A percentile compares a stretch with the other conserved stretches of the same genome.
Conservation (phyloP, 2,113 vertebrate genomes). For the pig (Sus scrofa) region DNA sequence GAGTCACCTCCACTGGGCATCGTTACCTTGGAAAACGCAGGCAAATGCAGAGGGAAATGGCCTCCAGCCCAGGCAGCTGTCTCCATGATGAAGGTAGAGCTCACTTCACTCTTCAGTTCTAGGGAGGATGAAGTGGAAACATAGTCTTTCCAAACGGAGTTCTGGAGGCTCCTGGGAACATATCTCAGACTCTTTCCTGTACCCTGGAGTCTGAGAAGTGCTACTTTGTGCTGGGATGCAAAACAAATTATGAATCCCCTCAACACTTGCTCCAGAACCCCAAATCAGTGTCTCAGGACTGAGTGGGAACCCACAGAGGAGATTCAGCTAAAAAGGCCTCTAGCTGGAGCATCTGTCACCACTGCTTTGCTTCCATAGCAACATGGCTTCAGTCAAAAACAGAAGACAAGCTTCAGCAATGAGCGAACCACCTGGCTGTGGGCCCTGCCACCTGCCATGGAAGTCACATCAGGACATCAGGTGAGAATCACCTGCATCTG, state of each 20-base stretch:
- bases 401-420: neutral
- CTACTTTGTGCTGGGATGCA: neutral
- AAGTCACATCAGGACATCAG: fast-evolving
- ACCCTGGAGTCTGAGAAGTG: neutral
- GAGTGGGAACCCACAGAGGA: neutral
- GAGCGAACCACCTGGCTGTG: fast-evolving
- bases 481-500: slow-evolving; percentile 1
- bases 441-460: fast-evolving
- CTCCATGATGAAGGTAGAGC: fast-evolving
- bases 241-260: fast-evolving
- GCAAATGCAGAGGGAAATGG: fast-evolving
- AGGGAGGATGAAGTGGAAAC: fast-evolving
- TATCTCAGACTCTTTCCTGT: neutral
- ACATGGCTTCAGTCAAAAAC: slow-evolving; percentile 8
- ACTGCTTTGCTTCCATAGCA: slow-evolving; percentile 26
- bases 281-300: fast-evolving
- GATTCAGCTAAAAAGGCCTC: slow-evolving; percentile 65
- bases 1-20: neutral
- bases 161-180: fast-evolving
- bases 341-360: neutral
- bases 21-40: fast-evolving
- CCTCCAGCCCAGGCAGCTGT: fast-evolving
- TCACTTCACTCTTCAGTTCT: too few species aligned
- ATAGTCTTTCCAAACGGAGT: neutral
- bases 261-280: neutral